phyloP scores from a whole-genome alignment of 2,797 vertebrate genomes.

The Microtus obscurus region DNA sequence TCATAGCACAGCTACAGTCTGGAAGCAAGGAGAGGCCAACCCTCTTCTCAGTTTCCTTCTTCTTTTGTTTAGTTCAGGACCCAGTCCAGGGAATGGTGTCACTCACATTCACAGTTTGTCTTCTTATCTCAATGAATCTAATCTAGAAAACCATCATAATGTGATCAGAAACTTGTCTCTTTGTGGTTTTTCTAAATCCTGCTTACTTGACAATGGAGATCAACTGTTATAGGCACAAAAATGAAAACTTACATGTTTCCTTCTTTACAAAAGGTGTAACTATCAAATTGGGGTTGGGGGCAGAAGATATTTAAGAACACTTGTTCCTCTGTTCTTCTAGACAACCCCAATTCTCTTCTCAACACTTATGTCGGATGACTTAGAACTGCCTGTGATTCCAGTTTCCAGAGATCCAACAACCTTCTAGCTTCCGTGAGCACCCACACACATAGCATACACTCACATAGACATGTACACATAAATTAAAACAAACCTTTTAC shows the following conservation, averaged over 20 bases:
- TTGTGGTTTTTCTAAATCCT: neutral
- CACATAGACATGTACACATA: neutral
- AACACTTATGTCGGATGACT: neutral
- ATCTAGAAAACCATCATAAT: neutral
- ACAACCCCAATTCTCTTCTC: neutral
- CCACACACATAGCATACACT: too few species aligned
- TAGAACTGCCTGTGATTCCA: neutral
- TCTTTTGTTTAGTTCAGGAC: neutral
- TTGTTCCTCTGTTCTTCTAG: neutral
- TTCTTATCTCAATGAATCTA: neutral
- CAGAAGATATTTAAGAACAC: neutral
- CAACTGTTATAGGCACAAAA: neutral
- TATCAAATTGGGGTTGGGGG: neutral
- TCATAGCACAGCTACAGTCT: neutral
- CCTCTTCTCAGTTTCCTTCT: neutral
- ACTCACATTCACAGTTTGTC: neutral
- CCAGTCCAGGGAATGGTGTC: neutral
- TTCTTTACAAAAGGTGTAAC: conserved; percentile 48
- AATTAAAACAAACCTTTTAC: neutral
- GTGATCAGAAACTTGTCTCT: neutral
- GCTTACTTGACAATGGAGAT: neutral
- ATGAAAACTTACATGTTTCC: conserved; percentile 32
- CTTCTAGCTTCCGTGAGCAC: neutral
- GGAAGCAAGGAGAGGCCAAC: neutral
- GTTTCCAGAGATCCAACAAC: neutral